phyloP scores from a whole-genome alignment of 1,140 invertebrate genomes.

The Lucilia sericata region DNA sequence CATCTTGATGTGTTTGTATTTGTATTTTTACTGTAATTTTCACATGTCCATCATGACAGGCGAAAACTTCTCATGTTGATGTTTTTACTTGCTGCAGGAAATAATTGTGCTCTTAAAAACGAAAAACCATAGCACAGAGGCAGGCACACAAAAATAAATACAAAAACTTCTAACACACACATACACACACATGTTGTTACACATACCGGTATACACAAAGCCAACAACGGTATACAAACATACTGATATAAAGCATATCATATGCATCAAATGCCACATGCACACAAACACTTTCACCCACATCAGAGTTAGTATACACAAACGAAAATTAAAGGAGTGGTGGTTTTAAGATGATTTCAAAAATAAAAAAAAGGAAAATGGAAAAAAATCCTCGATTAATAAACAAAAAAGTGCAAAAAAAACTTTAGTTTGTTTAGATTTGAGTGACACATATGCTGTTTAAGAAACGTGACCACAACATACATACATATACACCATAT shows the following conservation, averaged over 20 bases:
- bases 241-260: too few relatives aligned
- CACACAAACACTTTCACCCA: neutral
- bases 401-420: neutral
- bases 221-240: too few relatives aligned
- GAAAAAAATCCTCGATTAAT: neutral
- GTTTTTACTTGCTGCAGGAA: slow-evolving; percentile 20
- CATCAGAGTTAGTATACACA: neutral
- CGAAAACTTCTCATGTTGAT: slow-evolving; percentile 38
- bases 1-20: neutral
- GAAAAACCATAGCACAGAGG: neutral
- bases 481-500: neutral
- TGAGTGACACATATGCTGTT: slow-evolving; percentile 42
- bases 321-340: slow-evolving; percentile 4
- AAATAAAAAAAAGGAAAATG: neutral
- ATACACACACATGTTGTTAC: neutral
- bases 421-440: slow-evolving; percentile 30
- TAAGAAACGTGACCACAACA: slow-evolving; percentile 40
- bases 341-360: neutral
- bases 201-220: neutral
- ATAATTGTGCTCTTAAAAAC: slow-evolving; percentile 24
- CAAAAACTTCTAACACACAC: neutral
- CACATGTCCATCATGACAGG: slow-evolving; percentile 38
- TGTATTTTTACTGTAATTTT: slow-evolving; percentile 33
- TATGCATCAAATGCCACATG: neutral
- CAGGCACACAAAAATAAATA: neutral